Evolutionary conservation across 2,113 vertebrate species (phyloP).

Genomic region (Etia nguti): DNA sequence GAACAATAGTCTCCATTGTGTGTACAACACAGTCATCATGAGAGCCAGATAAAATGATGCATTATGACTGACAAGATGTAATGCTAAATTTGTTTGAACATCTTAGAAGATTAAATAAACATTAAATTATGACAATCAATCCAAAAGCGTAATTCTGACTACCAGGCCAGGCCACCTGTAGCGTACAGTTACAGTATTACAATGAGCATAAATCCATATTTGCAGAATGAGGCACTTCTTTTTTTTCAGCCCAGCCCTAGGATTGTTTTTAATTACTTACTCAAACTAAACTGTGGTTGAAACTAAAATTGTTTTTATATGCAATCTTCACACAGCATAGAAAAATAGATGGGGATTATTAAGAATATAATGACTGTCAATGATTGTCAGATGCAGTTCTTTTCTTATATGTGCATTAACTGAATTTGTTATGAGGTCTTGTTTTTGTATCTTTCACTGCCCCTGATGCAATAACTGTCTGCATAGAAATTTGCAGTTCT

Average conservation of each 20-base stretch:
- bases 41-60: constrained; percentile 1
- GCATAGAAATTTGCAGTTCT: neutral
- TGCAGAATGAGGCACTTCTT: neutral
- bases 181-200: neutral
- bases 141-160: neutral
- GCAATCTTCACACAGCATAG: neutral
- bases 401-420: neutral
- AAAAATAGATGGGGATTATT: neutral
- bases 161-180: neutral
- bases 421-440: neutral
- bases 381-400: neutral
- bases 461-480: neutral
- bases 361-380: neutral
- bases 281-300: neutral
- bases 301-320: neutral
- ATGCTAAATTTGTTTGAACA: neutral
- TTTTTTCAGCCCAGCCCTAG: neutral
- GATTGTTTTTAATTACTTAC: neutral
- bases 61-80: neutral
- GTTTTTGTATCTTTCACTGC: neutral
- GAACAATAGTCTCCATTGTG: constrained; percentile 69
- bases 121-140: neutral
- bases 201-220: neutral
- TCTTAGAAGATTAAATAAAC: neutral
- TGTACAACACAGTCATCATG: constrained; percentile 39